Evolutionary conservation across 2,888 invertebrate genomes (phyloP), one percentile per base, ranked within the genome.

Genomic region (Alentia gelatinosa): DNA sequence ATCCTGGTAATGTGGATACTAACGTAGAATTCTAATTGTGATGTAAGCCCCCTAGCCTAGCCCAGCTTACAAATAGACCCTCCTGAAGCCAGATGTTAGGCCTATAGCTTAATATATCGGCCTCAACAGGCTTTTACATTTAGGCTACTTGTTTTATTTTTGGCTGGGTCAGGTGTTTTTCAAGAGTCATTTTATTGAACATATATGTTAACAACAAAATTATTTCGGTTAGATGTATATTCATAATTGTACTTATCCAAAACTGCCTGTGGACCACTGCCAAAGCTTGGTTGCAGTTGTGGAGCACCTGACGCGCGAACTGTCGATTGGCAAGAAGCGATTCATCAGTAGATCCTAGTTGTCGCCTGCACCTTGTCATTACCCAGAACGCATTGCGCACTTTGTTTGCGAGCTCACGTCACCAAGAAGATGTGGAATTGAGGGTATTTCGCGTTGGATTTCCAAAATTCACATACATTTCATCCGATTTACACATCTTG

Each of bases 381-480:
- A 86, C 90, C 90, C 90, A 90, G 50, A 40, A 86, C 19, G 5
- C 90, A 23, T 33, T 56, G 90, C 90, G 86, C 86, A 63, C 90
- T 90, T 90, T 90, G 90, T 90, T 90, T 84, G 90, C 63, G 26
- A 30, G 90, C 79, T 19, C 74, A 89, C 74, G 74, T 74, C 89
- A 56, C 74, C 90, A 84, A 68, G 50, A 86, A 74, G 74, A 90
- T 86, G 90, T 37, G 63, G 68, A 63, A 63, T 83, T 86, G 84
- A 63, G 50, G 40, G 42, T 39, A 84, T 47, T 47, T 90, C 79
- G 90, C 23, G 37, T 68, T 86, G 42, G 84, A 63, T 89, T 63
- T 63, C 26, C 63, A 4, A 33, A 90, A 86, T 40, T 40, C 40
- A 74, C 37, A 42, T 30, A 84, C 40, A 84, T 56, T 84, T 63